These are phyloP conservation scores for Thermophis baileyi DNA, from an alignment of 2,113 vertebrate genomes.

Conservation along the genomic window DNA sequence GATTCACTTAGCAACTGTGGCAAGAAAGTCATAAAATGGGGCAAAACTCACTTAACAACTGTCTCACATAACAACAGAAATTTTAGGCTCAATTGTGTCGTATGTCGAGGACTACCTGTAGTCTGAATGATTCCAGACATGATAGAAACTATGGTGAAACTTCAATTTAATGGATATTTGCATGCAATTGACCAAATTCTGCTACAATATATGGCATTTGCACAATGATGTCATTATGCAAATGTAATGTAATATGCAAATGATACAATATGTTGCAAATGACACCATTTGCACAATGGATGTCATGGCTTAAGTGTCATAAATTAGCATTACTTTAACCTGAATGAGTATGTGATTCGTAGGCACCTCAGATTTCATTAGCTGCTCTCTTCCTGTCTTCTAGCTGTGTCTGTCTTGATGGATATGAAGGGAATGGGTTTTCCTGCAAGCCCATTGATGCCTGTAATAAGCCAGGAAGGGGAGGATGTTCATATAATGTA, in stretches of 20 bases:
- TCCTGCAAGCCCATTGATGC: constrained; percentile 79
- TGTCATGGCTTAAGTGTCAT: not conserved
- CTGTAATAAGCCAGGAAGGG: constrained; percentile 75
- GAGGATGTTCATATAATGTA: constrained; percentile 85
- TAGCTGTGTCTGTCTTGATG: constrained; percentile 75
- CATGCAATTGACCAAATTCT: not conserved
- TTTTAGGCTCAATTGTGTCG: too few relatives aligned
- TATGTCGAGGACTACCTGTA: too few relatives aligned
- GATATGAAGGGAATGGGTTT: constrained; percentile 84
- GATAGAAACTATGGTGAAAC: not conserved
- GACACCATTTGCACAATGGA: not conserved
- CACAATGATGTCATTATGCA: not conserved
- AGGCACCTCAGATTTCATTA: not conserved
- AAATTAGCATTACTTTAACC: not conserved
- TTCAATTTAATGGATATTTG: not conserved
- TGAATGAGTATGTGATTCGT: not conserved
- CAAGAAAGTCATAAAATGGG: too few relatives aligned
- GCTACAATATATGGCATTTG: not conserved
- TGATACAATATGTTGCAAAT: not conserved
- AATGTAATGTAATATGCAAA: not conserved
- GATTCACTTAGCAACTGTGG: too few relatives aligned
- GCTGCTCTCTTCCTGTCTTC: not conserved
- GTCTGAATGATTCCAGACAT: not conserved
- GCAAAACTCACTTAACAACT: too few relatives aligned
- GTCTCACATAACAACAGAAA: too few relatives aligned